Percentiles rank a stretch among this genome's conserved stretches.
Conservation (phyloP, 1,140 invertebrate genomes). For the Camponotus pennsylvanicus region DNA sequence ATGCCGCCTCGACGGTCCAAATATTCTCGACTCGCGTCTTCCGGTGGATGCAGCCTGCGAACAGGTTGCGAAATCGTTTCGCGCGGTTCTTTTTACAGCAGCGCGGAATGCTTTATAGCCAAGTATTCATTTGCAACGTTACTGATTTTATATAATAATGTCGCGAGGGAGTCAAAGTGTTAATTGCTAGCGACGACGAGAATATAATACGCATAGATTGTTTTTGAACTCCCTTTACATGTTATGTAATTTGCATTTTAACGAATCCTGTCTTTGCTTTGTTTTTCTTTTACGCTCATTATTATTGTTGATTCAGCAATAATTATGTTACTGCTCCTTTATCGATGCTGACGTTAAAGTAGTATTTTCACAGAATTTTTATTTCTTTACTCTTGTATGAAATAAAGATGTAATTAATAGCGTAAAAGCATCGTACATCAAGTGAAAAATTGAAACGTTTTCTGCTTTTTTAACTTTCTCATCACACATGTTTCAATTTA, state of each 20-base stretch:
- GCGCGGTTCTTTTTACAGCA: constrained; percentile 30
- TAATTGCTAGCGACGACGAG: constrained; percentile 43
- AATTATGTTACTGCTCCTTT: constrained; percentile 17
- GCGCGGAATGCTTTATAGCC: constrained; percentile 47
- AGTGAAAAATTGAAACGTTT: not conserved
- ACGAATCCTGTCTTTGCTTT: constrained; percentile 27
- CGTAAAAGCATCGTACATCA: not conserved
- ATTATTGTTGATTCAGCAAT: constrained; percentile 1
- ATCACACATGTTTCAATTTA: not conserved
- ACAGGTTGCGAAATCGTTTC: constrained; percentile 64
- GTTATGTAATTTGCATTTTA: constrained; percentile 51
- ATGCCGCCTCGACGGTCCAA: constrained; percentile 40
- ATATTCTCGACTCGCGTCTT: constrained; percentile 43
- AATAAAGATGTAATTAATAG: not conserved
- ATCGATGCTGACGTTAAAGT: not conserved
- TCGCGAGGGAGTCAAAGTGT: constrained; percentile 22
- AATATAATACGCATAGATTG: constrained; percentile 44
- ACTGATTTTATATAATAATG: constrained; percentile 61
- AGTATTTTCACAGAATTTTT: constrained; percentile 6
- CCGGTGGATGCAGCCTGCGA: constrained; percentile 19
- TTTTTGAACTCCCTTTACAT: constrained; percentile 4
- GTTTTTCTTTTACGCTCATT: constrained; percentile 21
- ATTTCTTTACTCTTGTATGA: not conserved
- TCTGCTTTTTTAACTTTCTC: not conserved
- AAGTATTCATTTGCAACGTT: constrained; percentile 58